A percentile compares a stretch with the other conserved stretches of the same genome.
Conservation (phyloP, 1,140 invertebrate genomes). For the Drosophila oshimai region DNA sequence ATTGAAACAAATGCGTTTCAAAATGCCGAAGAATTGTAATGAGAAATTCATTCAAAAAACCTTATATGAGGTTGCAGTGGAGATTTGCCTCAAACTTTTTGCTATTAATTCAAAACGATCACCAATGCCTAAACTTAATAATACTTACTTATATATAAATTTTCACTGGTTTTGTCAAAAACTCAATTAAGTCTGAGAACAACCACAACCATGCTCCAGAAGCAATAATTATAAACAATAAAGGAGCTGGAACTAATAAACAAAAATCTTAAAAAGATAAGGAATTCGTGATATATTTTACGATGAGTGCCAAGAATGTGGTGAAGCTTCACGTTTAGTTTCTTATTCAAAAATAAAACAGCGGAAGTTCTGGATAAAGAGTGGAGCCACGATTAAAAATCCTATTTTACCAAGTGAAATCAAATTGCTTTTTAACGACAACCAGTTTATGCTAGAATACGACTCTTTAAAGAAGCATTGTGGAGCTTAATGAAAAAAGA, state of each 20-base stretch:
- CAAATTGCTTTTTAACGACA: constrained; percentile 1
- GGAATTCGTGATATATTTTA: not conserved
- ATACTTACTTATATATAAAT: no score
- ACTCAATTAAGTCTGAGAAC: not conserved
- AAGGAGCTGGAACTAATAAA: not conserved
- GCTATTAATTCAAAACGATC: no score
- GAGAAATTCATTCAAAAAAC: no score
- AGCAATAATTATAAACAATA: no score
- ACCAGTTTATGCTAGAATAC: no score
- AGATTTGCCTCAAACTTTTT: no score
- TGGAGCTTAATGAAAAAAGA: no score
- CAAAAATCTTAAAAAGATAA: not conserved
- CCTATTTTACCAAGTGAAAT: not conserved
- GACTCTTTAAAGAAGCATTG: no score
- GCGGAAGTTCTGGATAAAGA: not conserved
- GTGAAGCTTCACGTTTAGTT: not conserved
- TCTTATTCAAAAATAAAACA: not conserved
- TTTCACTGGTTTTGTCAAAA: not conserved
- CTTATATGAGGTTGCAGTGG: no score
- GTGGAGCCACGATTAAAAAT: not conserved
- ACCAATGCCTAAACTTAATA: no score
- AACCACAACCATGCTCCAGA: not conserved
- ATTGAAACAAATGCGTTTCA: no score
- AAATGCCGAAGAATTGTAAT: no score
- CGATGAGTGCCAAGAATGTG: not conserved